These are phyloP conservation scores for Atopsyche davidsoni DNA, from an alignment of 1,140 invertebrate species.

Conservation along the genomic window DNA sequence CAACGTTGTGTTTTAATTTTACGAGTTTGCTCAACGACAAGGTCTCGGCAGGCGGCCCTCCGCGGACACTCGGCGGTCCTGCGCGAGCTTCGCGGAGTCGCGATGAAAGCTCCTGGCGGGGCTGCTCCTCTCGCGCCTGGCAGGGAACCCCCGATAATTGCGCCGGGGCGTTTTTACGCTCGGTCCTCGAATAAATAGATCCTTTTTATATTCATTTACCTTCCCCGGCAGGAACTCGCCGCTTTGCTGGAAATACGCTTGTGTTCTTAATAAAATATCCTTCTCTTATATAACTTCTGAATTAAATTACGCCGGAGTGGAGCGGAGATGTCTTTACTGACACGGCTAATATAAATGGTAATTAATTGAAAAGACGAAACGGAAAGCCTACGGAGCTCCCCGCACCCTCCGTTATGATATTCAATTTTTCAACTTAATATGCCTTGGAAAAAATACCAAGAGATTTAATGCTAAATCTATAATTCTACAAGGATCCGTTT, in stretches of 20 bases:
- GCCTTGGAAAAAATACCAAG: no score
- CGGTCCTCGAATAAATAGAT: conserved; percentile 1
- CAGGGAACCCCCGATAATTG: conserved; percentile 10
- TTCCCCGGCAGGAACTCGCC: neutral
- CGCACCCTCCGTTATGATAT: conserved; percentile 9
- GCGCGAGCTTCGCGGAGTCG: no score
- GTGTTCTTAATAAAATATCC: conserved; percentile 19
- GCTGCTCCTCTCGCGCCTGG: conserved; percentile 1
- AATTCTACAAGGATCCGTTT: no score
- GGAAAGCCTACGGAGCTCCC: conserved; percentile 7
- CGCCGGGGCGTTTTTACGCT: conserved; percentile 10
- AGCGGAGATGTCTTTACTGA: conserved; percentile 24
- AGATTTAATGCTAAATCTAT: no score
- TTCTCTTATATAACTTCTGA: conserved; percentile 13
- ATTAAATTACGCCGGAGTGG: conserved; percentile 25
- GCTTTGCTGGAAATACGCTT: conserved; percentile 6
- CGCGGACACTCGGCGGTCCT: no score
- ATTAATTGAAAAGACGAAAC: conserved; percentile 29
- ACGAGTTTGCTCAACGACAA: neutral
- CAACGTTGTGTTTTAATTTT: no score
- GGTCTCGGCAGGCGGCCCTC: conserved; percentile 4
- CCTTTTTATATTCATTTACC: conserved; percentile 14
- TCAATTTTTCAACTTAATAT: no score
- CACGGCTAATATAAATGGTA: conserved; percentile 30
- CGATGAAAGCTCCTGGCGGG: no score